Evolutionary conservation across 2,888 invertebrate genomes (phyloP), one percentile per base, ranked within the genome.

Genomic region (Sepiola atlantica): DNA sequence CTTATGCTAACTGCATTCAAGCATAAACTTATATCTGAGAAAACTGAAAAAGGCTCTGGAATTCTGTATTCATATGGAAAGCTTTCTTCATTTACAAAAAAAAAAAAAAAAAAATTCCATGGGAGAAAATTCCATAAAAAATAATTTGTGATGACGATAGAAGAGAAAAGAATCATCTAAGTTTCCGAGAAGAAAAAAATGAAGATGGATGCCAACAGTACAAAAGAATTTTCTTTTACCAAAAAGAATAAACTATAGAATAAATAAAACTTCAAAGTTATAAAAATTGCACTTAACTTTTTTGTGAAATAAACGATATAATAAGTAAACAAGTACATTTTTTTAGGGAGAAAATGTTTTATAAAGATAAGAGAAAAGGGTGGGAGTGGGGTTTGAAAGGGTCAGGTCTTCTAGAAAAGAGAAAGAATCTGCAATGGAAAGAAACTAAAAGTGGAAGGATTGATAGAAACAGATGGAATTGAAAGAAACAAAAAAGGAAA

Each of bases 281-380:
- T 77, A 77, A 77, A 77, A 77, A 77, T 77, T 77, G n/a, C n/a
- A 77, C n/a, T 77, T n/a, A 32, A 77, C n/a, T 32, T 77, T 77
- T 77, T 32, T 14, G n/a, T 14, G n/a, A n/a, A 77, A 77, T 77
- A 77, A 77, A n/a, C 77, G 32, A 77, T 77, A 61, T 61, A 45
- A 45, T 45, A 77, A 77, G 77, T 21, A n/a, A 77, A 77, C 77
- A 32, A 77, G 77, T 32, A 32, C 77, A 77, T n/a, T 77, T 77
- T 77, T 77, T 18, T 18, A 57, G 24, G 28, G 28, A n/a, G 77
- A 77, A 77, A 77, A 77, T 77, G 21, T 32, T 77, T 77, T 32
- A 77, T 77, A 16, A 16, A 77, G n/a, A n/a, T 24, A 21, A 77
- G 12, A 77, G 14, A 77, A n/a, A n/a, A 0, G n/a, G 12, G 77